Evolutionary conservation across 2,113 vertebrate genomes (phyloP).

Genomic region (Conger conger): DNA sequence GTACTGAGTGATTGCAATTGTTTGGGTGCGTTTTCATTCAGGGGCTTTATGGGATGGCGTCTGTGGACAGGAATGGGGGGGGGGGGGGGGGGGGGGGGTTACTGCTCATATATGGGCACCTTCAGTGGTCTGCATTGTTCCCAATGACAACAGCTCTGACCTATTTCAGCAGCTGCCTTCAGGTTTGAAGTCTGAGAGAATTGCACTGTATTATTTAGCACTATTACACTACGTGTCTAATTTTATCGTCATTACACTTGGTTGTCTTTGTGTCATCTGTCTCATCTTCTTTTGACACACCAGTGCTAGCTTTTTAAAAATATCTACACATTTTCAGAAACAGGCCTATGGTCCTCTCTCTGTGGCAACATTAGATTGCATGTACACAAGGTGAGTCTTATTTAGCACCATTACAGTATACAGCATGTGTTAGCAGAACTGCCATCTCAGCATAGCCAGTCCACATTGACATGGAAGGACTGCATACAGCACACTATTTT

Average conservation of each 20-base stretch:
- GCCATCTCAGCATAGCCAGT: background rate
- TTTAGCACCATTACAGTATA: no score
- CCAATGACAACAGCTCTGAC: background rate
- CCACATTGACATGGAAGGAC: no score
- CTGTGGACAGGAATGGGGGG: slow-evolving; percentile 12
- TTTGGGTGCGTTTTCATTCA: slow-evolving; percentile 19
- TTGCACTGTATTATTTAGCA: background rate
- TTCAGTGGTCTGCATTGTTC: background rate
- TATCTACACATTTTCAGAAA: no score
- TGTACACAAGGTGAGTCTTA: no score
- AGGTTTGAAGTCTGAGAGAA: background rate
- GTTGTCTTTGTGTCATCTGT: no score
- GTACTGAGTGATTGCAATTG: background rate
- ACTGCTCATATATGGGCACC: background rate
- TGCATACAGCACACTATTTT: no score
- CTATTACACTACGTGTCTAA: no score
- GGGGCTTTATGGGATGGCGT: background rate
- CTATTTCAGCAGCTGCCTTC: background rate
- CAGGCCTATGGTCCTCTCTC: no score
- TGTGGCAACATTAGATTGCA: no score
- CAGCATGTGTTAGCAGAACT: background rate
- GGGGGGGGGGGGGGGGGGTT: background rate
- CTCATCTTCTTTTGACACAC: no score
- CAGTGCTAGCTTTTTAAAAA: no score
- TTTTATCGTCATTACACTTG: no score